phyloP scores from a whole-genome alignment of 2,113 vertebrate species.

The Irena cyanogastra region DNA sequence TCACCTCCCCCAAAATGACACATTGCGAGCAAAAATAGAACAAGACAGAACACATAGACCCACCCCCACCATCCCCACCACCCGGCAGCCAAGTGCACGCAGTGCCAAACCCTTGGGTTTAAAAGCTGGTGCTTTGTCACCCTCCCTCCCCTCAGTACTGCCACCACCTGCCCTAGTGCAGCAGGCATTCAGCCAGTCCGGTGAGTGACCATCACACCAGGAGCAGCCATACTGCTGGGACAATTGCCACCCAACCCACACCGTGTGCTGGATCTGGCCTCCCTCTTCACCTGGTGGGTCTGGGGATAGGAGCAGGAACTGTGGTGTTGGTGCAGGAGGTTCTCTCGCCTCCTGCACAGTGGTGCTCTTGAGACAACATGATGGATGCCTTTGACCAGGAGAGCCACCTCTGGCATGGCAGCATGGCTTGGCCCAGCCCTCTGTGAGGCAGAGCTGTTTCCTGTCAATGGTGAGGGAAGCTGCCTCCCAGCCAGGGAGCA shows the following conservation, averaged over 20 bases:
- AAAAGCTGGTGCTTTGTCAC: not conserved
- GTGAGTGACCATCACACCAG: fast-evolving
- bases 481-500: not conserved
- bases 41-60: constrained; percentile 64
- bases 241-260: fast-evolving
- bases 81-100: constrained; percentile 10
- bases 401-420: fast-evolving
- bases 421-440: not conserved
- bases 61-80: constrained; percentile 52
- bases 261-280: fast-evolving
- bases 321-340: not conserved
- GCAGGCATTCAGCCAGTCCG: fast-evolving
- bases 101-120: not conserved
- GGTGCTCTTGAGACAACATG: not conserved
- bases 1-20: constrained; percentile 65
- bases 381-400: not conserved
- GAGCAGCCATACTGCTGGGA: fast-evolving
- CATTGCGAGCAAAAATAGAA: constrained; percentile 58
- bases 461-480: fast-evolving
- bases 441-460: not conserved
- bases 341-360: fast-evolving
- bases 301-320: fast-evolving
- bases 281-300: not conserved
- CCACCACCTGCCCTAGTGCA: not conserved
- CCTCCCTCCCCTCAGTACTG: not conserved